Evolutionary conservation across 37 sponge, comb jelly and placozoan genomes (phyloP).

Genomic region (Spongilla lacustris): DNA sequence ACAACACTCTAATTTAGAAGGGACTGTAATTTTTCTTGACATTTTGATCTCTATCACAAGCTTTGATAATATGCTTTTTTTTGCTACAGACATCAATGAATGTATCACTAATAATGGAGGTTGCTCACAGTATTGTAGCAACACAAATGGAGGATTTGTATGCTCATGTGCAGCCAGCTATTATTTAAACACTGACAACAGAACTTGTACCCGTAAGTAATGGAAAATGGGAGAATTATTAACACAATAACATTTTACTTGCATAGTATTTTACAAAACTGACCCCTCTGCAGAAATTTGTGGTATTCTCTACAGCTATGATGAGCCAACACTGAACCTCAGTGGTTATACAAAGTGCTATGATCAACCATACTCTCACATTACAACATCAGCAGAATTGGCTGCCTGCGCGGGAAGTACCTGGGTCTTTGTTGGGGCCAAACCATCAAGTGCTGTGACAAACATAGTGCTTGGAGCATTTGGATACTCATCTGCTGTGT

Average conservation of each 20-base stretch:
- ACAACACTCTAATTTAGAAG: too few species aligned
- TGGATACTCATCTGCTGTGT: neutral
- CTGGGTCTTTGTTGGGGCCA: neutral
- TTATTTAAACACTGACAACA: neutral
- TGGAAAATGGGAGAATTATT: neutral
- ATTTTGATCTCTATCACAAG: too few species aligned
- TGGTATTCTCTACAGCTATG: neutral
- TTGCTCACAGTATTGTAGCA: constrained; percentile 6
- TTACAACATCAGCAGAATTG: neutral
- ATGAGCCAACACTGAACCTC: neutral
- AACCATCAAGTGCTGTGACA: neutral
- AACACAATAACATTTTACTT: too few species aligned
- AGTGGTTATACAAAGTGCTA: neutral
- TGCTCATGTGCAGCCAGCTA: constrained; percentile 15
- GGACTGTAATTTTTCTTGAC: too few species aligned
- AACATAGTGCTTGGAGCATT: neutral
- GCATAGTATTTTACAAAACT: neutral
- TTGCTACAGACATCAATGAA: constrained; percentile 26
- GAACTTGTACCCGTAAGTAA: neutral
- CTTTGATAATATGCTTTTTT: too few species aligned
- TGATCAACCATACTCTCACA: neutral
- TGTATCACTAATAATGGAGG: neutral
- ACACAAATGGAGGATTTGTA: constrained; percentile 8
- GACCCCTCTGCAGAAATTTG: neutral
- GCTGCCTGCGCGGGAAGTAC: neutral